Evolutionary conservation across 2,888 invertebrate species (phyloP).

Genomic region (Cactoblastis cactorum): DNA sequence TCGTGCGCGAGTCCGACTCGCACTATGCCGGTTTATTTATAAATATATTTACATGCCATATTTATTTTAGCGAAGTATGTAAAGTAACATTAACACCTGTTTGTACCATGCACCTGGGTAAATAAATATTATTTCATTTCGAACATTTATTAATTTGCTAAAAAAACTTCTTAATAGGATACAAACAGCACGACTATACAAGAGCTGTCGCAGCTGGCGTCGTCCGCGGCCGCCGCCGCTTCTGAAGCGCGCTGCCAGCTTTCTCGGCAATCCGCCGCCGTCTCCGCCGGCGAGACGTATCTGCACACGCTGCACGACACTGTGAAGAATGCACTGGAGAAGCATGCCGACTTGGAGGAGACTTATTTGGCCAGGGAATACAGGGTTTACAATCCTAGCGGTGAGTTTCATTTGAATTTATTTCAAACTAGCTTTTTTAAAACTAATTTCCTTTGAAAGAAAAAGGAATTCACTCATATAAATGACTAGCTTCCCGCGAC

Average conservation of each 20-base stretch:
- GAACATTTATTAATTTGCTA: too few species aligned
- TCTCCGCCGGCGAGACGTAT: slow-evolving; percentile 16
- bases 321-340: slow-evolving; percentile 22
- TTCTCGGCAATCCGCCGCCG: background rate
- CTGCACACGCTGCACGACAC: slow-evolving; percentile 11
- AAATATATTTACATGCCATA: too few species aligned
- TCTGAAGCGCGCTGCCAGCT: background rate
- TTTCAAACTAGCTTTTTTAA: too few species aligned
- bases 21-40: too few species aligned
- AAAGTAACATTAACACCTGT: too few species aligned
- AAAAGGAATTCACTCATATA: too few species aligned
- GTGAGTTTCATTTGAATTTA: slow-evolving; percentile 45
- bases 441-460: too few species aligned
- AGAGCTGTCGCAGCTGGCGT: slow-evolving; percentile 19
- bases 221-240: slow-evolving; percentile 15
- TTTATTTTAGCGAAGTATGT: too few species aligned
- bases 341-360: slow-evolving; percentile 38
- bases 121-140: too few species aligned
- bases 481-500: too few species aligned
- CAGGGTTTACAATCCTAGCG: slow-evolving; percentile 57
- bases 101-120: too few species aligned
- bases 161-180: background rate
- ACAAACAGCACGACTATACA: slow-evolving; percentile 23
- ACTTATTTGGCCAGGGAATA: slow-evolving; percentile 51
- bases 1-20: too few species aligned